Percentiles rank a stretch among this genome's conserved stretches.
Evolutionary conservation across 2,113 vertebrate species (phyloP).

Genomic region (chimpanzee (Pan troglodytes)): DNA sequence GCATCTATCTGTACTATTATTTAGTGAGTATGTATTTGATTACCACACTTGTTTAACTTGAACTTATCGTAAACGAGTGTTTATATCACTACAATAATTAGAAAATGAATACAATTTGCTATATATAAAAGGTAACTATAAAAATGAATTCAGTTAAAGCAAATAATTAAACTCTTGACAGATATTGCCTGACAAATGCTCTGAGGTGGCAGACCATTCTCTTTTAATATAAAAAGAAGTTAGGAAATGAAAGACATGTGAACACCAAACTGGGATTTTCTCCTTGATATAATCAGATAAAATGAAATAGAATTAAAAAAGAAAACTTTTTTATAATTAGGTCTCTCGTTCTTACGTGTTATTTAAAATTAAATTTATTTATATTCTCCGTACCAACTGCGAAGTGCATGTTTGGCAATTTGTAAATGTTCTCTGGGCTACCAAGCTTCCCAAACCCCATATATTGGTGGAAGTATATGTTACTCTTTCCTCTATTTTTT

Average conservation of each 20-base stretch:
- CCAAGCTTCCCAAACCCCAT: background rate
- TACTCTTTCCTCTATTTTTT: background rate
- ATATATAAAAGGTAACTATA: background rate
- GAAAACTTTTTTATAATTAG: background rate
- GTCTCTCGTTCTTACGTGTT: background rate
- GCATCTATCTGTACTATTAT: background rate
- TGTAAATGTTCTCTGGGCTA: background rate
- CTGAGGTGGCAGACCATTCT: background rate
- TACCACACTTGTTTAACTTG: background rate
- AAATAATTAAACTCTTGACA: background rate
- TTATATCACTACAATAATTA: background rate
- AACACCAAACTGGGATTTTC: background rate
- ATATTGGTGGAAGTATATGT: background rate
- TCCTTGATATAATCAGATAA: background rate
- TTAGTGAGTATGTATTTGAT: background rate
- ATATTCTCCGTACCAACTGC: background rate
- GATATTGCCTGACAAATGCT: background rate
- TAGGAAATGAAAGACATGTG: background rate
- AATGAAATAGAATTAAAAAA: background rate
- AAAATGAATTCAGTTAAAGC: background rate
- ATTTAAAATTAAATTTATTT: slow-evolving; percentile 14
- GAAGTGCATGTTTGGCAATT: background rate
- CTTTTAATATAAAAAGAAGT: background rate
- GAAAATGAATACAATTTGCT: background rate
- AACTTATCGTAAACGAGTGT: background rate